Evolutionary conservation across 2,888 invertebrate genomes (phyloP).

Genomic region (Monoplex corrugatus): DNA sequence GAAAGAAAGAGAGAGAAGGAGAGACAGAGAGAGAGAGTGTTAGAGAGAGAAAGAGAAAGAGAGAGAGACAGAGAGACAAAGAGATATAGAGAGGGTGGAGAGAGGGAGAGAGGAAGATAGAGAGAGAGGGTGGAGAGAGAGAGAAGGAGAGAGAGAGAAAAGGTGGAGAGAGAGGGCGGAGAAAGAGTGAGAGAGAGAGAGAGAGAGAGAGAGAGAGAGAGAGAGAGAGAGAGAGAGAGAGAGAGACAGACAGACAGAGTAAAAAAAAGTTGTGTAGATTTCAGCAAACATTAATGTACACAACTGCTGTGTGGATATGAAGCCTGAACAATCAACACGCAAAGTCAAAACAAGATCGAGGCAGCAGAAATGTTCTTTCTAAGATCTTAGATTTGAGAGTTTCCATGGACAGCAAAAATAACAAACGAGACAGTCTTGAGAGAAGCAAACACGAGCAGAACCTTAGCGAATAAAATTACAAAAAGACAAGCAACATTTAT

Average conservation of each 20-base stretch:
- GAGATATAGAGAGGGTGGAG: background rate
- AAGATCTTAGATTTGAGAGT: no score
- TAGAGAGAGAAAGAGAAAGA: slow-evolving; percentile 33
- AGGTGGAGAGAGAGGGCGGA: background rate
- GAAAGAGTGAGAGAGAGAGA: slow-evolving; percentile 50
- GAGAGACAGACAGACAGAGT: slow-evolving; percentile 31
- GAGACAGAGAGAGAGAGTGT: background rate
- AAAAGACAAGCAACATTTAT: no score
- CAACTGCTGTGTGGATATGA: no score
- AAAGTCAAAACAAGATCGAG: no score
- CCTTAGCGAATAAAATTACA: no score
- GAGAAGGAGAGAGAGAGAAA: background rate
- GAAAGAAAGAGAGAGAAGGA: background rate
- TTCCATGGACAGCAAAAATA: no score
- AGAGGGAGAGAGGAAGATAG: background rate
- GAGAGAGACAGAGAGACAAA: slow-evolving; percentile 51
- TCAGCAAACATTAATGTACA: no score
- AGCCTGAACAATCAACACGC: no score
- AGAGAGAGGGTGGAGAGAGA: background rate
- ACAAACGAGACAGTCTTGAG: no score
- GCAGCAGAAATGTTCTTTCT: no score
- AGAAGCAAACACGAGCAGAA: no score
- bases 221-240: slow-evolving; percentile 28
- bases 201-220: slow-evolving; percentile 34
- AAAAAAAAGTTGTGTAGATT: slow-evolving; percentile 36